Evolutionary conservation across 1,140 invertebrate genomes (phyloP).

Genomic region (Drosophila nikananu): DNA sequence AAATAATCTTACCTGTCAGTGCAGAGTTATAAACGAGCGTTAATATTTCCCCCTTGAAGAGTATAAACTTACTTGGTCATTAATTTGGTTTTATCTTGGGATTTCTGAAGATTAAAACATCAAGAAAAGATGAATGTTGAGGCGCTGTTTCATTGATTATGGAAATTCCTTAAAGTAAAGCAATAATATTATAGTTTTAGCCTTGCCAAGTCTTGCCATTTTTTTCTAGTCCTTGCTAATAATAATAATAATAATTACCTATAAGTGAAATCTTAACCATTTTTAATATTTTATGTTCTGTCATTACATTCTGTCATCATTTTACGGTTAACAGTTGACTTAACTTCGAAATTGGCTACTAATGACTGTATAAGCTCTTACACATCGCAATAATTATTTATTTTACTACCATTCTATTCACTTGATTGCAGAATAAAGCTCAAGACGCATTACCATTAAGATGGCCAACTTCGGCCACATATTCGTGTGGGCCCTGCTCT

Average conservation of each 20-base stretch:
- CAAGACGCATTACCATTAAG: constrained; percentile 41
- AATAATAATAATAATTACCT: neutral
- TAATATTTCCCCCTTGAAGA: neutral
- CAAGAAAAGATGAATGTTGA: neutral
- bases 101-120: neutral
- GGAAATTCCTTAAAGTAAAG: neutral
- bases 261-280: too few species aligned
- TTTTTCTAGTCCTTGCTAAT: neutral
- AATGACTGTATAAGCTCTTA: too few species aligned
- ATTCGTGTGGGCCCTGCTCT: constrained; percentile 67
- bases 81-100: neutral
- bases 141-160: neutral
- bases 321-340: neutral
- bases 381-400: neutral
- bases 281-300: neutral
- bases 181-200: neutral
- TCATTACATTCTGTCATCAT: neutral
- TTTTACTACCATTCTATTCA: neutral
- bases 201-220: neutral
- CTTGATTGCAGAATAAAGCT: constrained; percentile 44
- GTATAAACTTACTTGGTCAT: constrained; percentile 2
- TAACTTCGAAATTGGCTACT: neutral
- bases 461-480: constrained; percentile 75
- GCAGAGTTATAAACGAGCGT: neutral
- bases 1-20: constrained; percentile 5